Evolutionary conservation across 2,888 invertebrate genomes (phyloP).

Genomic region (Ethmia dodecea): DNA sequence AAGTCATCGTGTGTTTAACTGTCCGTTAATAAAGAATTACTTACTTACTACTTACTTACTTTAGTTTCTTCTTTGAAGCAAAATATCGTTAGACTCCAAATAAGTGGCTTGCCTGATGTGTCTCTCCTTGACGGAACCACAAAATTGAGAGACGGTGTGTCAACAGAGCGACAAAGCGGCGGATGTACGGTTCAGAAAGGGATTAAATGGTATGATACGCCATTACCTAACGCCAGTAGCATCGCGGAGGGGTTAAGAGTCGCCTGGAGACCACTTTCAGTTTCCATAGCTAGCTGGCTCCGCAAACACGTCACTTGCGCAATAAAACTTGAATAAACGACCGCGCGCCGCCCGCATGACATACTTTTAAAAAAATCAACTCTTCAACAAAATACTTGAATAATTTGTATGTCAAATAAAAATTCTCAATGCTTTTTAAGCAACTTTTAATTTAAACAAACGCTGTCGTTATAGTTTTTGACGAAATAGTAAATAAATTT

Average conservation of each 20-base stretch:
- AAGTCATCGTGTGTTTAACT: too few species aligned
- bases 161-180: conserved; percentile 34
- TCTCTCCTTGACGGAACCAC: too few species aligned
- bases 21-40: too few species aligned
- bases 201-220: conserved; percentile 45
- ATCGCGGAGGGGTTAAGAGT: conserved; percentile 32
- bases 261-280: conserved; percentile 58
- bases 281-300: conserved; percentile 49
- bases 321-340: conserved; percentile 23
- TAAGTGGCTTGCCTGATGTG: too few species aligned
- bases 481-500: conserved; percentile 17
- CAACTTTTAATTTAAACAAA: conserved; percentile 3
- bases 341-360: conserved; percentile 52
- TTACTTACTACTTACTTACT: too few species aligned
- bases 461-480: conserved; percentile 9
- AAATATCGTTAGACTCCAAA: too few species aligned
- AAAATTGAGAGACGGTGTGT: conserved; percentile 24
- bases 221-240: conserved; percentile 43
- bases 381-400: conserved; percentile 13
- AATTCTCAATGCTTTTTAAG: conserved; percentile 5
- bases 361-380: conserved; percentile 42
- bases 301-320: conserved; percentile 50
- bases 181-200: conserved; percentile 41
- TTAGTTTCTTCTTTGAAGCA: too few species aligned
- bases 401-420: background rate